A percentile compares a stretch with the other conserved stretches of the same genome.
phyloP scores from a whole-genome alignment of 2,113 vertebrate genomes.

The Pelecanoides urinatrix region DNA sequence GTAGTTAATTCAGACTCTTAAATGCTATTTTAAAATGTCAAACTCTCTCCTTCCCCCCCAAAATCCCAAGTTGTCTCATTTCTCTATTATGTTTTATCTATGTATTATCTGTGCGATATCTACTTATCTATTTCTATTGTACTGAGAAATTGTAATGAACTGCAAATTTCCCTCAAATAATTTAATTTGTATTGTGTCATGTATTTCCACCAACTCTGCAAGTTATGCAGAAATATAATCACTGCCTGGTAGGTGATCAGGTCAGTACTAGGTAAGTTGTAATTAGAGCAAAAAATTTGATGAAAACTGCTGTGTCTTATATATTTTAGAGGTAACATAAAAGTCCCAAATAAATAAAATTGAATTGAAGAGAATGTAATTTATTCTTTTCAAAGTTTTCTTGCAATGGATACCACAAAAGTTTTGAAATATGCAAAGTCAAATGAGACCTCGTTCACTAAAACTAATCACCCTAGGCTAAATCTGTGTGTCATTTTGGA shows the following conservation, averaged over 20 bases:
- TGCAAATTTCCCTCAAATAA: neutral
- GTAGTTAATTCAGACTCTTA: neutral
- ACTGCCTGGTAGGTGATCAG: neutral
- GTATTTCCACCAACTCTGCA: neutral
- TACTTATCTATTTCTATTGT: neutral
- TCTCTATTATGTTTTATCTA: neutral
- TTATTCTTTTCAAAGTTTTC: neutral
- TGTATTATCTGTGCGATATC: neutral
- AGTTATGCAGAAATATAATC: neutral
- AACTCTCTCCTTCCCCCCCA: neutral
- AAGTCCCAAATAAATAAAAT: constrained; percentile 2
- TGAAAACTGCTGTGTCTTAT: neutral
- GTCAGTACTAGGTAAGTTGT: neutral
- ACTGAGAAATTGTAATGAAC: neutral
- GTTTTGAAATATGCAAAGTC: neutral
- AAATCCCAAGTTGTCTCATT: neutral
- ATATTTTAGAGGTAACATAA: neutral
- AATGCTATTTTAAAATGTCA: neutral
- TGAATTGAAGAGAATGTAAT: neutral
- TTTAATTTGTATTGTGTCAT: neutral
- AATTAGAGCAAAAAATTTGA: neutral
- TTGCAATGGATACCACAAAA: neutral
- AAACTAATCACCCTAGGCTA: constrained; percentile 13
- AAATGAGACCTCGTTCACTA: constrained; percentile 28
- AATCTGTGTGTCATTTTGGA: constrained; percentile 3